phyloP scores from a whole-genome alignment of 2,797 vertebrate genomes.

The Meda fulgida region DNA sequence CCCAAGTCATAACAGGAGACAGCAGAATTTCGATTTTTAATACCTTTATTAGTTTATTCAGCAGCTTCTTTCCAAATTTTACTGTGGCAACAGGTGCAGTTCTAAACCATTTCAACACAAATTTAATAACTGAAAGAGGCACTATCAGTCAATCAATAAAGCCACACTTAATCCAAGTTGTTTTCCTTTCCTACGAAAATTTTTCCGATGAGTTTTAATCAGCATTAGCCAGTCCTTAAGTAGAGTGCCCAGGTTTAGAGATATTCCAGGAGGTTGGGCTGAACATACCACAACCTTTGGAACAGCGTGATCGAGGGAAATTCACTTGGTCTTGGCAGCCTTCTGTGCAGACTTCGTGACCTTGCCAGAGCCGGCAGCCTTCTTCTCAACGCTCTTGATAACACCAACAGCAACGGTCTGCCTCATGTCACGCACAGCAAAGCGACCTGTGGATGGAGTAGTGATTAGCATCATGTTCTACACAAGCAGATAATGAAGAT shows the following conservation, averaged over 20 bases:
- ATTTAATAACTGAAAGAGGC: conserved; percentile 77
- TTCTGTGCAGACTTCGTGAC: conserved; percentile 70
- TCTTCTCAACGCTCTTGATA: conserved; percentile 70
- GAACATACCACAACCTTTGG: conserved; percentile 55
- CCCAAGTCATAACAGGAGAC: conserved; percentile 63
- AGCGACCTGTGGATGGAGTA: conserved; percentile 59
- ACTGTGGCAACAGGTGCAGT: conserved; percentile 76
- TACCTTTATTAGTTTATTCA: conserved; percentile 82
- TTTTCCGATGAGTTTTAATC: conserved; percentile 73
- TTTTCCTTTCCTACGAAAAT: conserved; percentile 73
- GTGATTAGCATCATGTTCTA: neutral
- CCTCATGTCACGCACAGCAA: conserved; percentile 74
- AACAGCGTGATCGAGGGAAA: conserved; percentile 54
- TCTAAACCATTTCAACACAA: conserved; percentile 80
- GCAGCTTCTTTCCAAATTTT: conserved; percentile 80
- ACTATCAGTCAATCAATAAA: conserved; percentile 69
- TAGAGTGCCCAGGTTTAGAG: conserved; percentile 67
- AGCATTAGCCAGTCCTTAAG: conserved; percentile 75
- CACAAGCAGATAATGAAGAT: neutral
- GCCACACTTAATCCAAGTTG: conserved; percentile 64
- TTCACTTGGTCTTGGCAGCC: conserved; percentile 68
- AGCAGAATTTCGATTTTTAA: conserved; percentile 73
- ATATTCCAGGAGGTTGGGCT: conserved; percentile 57
- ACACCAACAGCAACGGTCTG: conserved; percentile 75
- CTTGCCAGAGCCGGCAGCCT: conserved; percentile 59